These are phyloP conservation scores for Puma concolor DNA, from an alignment of 2,113 vertebrate species.

Conservation along the genomic window DNA sequence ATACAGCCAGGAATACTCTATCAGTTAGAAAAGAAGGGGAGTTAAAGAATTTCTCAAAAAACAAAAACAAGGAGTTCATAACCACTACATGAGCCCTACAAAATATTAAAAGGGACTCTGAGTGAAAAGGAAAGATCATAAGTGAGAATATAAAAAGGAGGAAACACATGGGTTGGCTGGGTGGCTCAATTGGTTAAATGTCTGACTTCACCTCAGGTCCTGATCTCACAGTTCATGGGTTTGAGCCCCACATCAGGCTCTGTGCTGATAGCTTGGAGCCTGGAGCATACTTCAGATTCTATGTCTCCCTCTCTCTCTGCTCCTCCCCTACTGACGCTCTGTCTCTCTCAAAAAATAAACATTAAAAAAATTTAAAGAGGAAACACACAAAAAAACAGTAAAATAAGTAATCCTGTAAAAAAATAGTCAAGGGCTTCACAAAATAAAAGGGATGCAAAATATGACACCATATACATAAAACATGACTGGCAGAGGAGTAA, in stretches of 20 bases:
- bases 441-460: neutral
- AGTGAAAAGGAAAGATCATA: neutral
- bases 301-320: too few species aligned
- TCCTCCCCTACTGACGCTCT: too few species aligned
- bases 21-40: neutral
- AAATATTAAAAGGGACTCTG: neutral
- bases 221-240: too few species aligned
- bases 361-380: too few species aligned
- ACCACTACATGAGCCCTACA: neutral
- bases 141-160: neutral
- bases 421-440: neutral
- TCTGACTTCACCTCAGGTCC: too few species aligned
- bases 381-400: neutral
- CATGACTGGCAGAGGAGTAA: neutral
- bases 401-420: neutral
- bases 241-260: too few species aligned
- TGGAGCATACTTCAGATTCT: too few species aligned
- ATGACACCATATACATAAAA: neutral
- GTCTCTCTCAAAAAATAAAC: too few species aligned
- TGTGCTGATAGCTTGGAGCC: too few species aligned
- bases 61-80: neutral
- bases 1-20: neutral
- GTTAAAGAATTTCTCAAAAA: neutral
- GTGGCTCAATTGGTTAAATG: too few species aligned
- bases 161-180: neutral